phyloP scores from a whole-genome alignment of 2,113 vertebrate genomes.

The Coturnix japonica region DNA sequence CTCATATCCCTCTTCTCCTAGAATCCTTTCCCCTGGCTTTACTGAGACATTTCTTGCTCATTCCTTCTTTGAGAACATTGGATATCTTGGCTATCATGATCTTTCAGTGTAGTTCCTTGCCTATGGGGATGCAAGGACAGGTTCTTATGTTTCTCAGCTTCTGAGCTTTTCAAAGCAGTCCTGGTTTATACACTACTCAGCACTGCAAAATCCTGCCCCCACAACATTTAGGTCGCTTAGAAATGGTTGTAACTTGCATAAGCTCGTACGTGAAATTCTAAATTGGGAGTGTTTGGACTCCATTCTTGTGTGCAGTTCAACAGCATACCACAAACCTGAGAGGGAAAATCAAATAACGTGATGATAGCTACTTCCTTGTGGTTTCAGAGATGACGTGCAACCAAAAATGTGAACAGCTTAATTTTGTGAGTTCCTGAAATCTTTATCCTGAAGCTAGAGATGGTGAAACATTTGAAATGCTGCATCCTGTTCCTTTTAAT shows the following conservation, averaged over 20 bases:
- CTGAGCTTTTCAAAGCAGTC: not conserved
- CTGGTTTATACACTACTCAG: not conserved
- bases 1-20: not conserved
- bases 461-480: slow-evolving; percentile 41
- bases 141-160: not conserved
- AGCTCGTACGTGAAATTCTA: not conserved
- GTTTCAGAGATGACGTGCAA: not conserved
- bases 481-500: slow-evolving; percentile 49
- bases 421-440: slow-evolving; percentile 18
- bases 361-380: slow-evolving; percentile 53
- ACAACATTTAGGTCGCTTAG: not conserved
- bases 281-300: not conserved
- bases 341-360: not conserved
- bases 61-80: not conserved
- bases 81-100: not conserved
- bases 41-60: not conserved
- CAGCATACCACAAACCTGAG: not conserved
- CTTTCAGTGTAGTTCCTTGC: not conserved
- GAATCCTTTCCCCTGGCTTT: not conserved
- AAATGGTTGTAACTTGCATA: not conserved
- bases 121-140: not conserved
- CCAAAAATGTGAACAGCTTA: not conserved
- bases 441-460: slow-evolving; percentile 6
- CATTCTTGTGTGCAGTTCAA: not conserved
- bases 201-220: not conserved